Conservation (phyloP, 1,140 invertebrate species). For the Drosophila gunungcola region DNA sequence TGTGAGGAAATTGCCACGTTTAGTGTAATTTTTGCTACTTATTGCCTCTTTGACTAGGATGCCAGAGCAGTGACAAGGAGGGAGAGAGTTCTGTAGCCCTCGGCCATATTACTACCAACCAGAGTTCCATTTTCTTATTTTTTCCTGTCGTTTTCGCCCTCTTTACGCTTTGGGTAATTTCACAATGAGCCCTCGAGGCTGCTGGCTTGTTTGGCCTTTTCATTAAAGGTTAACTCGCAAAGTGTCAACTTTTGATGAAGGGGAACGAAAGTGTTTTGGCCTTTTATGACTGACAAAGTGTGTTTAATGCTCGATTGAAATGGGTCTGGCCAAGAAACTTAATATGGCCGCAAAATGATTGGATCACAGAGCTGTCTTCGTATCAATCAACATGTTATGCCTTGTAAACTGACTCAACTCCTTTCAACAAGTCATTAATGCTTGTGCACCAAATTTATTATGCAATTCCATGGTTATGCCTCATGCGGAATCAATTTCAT, state of each 20-base stretch:
- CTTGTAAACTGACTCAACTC: constrained; percentile 8
- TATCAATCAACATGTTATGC: constrained; percentile 33
- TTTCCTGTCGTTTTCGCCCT: constrained; percentile 12
- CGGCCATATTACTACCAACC: constrained; percentile 41
- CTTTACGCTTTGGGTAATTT: constrained; percentile 63
- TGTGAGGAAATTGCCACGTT: constrained; percentile 79
- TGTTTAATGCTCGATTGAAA: constrained; percentile 49
- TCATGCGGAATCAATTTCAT: constrained; percentile 66
- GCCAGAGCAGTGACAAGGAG: constrained; percentile 17
- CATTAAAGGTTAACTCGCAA: constrained; percentile 56
- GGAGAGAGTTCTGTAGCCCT: constrained; percentile 47
- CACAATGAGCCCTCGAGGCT: constrained; percentile 71
- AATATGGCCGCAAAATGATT: constrained; percentile 13
- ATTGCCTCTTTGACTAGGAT: constrained; percentile 66
- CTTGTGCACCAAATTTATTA: constrained; percentile 72
- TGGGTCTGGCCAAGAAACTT: constrained; percentile 7
- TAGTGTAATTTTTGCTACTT: constrained; percentile 82
- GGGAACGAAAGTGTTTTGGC: constrained; percentile 42
- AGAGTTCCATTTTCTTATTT: constrained; percentile 46
- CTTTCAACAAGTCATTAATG: constrained; percentile 58
- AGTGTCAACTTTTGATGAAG: constrained; percentile 73
- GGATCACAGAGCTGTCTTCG: constrained; percentile 10
- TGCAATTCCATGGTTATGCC: constrained; percentile 65
- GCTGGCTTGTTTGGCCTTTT: constrained; percentile 53
- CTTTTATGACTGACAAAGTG: constrained; percentile 39